Evolutionary conservation across 2,797 vertebrate genomes (phyloP).

Genomic region (Etheostoma nigrum): DNA sequence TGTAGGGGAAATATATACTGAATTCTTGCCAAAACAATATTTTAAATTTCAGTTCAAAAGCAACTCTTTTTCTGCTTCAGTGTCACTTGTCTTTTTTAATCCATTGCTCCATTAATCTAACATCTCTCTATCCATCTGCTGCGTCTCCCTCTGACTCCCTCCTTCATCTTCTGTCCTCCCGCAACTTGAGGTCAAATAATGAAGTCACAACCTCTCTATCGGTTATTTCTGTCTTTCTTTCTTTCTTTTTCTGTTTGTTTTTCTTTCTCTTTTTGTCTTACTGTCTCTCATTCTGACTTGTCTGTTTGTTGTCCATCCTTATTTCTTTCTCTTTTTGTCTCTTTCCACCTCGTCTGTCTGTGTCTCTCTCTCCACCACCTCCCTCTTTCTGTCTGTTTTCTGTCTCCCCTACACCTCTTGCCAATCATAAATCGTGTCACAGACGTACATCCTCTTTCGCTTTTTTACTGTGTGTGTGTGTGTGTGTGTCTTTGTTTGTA

Average conservation of each 20-base stretch:
- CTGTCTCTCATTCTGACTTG: neutral
- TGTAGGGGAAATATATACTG: too few relatives aligned
- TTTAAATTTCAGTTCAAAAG: neutral
- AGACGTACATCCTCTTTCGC: constrained; percentile 26
- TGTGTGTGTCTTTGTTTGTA: constrained; percentile 62
- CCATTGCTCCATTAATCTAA: constrained; percentile 20
- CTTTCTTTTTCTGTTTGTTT: neutral
- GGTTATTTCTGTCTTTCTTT: neutral
- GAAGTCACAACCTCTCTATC: constrained; percentile 32
- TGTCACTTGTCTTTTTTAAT: constrained; percentile 20
- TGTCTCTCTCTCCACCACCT: neutral
- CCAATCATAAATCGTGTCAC: constrained; percentile 70
- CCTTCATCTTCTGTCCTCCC: constrained; percentile 17
- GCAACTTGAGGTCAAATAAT: constrained; percentile 40
- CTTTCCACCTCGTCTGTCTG: too few relatives aligned
- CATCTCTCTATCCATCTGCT: constrained; percentile 24
- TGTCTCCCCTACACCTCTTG: constrained; percentile 42
- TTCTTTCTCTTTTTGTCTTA: neutral
- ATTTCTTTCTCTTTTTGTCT: neutral
- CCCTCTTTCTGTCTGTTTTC: constrained; percentile 42
- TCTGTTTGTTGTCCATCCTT: neutral
- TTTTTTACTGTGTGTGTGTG: constrained; percentile 5
- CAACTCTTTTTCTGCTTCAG: constrained; percentile 18
- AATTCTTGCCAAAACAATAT: neutral
- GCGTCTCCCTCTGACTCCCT: neutral